These are phyloP conservation scores for Lycodopsis pacificus DNA, from an alignment of 2,797 vertebrate genomes.

Conservation along the genomic window DNA sequence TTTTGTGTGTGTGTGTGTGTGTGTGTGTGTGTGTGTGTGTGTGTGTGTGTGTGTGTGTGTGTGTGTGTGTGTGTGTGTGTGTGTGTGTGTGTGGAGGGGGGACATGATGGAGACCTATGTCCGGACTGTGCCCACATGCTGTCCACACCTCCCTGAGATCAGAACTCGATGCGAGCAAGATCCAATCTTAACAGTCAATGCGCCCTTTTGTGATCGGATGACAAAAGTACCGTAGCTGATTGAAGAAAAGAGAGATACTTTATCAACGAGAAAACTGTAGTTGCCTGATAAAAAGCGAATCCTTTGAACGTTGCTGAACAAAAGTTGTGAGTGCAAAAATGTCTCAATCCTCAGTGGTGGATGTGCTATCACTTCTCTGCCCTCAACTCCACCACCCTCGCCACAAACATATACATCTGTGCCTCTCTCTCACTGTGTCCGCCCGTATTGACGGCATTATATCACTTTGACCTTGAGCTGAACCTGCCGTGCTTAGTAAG, in stretches of 20 bases:
- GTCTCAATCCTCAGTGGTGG: neutral
- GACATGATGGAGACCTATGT: neutral
- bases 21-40: neutral
- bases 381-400: neutral
- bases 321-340: neutral
- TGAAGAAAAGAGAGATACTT: neutral
- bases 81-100: neutral
- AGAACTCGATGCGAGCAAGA: neutral
- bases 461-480: constrained; percentile 28
- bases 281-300: neutral
- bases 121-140: neutral
- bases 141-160: neutral
- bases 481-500: constrained; percentile 17
- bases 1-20: neutral
- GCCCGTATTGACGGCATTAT: constrained; percentile 4
- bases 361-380: too few relatives aligned
- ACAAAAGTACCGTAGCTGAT: neutral
- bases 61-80: too few relatives aligned
- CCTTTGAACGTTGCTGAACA: neutral
- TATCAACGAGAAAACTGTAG: neutral
- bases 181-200: neutral
- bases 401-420: neutral
- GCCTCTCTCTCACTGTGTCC: neutral
- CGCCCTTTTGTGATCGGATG: neutral
- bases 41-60: neutral